Evolutionary conservation across 2,797 vertebrate species (phyloP).

Genomic region (Mareca penelope): DNA sequence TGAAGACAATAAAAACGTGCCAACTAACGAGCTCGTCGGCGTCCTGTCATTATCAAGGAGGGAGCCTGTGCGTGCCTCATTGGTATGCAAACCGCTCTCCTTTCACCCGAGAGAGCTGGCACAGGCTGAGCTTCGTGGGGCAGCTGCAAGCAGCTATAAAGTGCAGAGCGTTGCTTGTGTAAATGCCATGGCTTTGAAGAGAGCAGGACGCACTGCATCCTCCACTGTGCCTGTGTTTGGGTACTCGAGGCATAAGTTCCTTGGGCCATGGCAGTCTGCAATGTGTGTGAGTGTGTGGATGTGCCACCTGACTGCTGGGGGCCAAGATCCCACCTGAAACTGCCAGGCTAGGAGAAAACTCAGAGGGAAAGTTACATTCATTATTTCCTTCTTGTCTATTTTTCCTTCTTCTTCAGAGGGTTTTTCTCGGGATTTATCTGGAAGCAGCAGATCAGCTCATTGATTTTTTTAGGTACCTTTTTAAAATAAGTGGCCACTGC

Average conservation of each 20-base stretch:
- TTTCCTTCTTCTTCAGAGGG: no score
- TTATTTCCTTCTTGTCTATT: neutral
- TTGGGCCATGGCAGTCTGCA: neutral
- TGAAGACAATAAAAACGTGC: constrained; percentile 2
- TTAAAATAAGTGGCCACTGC: neutral
- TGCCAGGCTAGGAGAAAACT: neutral
- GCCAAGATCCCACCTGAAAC: neutral
- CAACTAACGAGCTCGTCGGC: neutral
- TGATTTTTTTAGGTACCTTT: neutral
- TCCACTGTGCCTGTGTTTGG: neutral
- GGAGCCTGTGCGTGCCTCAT: neutral
- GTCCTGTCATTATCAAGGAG: constrained; percentile 18
- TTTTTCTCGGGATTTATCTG: neutral
- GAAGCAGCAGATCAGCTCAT: neutral
- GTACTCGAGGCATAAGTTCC: accelerated
- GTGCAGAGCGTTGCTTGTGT: neutral
- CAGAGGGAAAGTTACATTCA: neutral
- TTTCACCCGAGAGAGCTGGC: neutral
- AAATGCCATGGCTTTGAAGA: neutral
- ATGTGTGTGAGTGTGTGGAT: no score
- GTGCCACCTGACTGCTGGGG: neutral
- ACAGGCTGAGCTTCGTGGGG: neutral
- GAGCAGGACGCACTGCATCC: neutral
- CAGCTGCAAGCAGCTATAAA: constrained; percentile 10
- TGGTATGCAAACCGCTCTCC: neutral